These are phyloP conservation scores for Carcharodon carcharias DNA, from an alignment of 2,797 vertebrate species.

Conservation along the genomic window DNA sequence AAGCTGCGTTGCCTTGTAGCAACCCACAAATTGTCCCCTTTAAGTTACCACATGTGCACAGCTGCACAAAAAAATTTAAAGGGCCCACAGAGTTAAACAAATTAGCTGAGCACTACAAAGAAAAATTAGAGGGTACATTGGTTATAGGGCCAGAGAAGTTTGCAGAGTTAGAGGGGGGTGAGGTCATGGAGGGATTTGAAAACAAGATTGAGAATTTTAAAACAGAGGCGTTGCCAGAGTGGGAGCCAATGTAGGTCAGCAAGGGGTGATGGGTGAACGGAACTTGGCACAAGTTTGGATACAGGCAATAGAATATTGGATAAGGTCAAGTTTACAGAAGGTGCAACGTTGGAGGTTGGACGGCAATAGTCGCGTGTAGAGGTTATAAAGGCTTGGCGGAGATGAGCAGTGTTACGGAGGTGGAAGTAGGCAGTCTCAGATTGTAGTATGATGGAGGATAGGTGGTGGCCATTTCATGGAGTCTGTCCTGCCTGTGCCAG, in stretches of 20 bases:
- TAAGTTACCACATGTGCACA: background rate
- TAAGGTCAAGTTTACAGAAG: background rate
- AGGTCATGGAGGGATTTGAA: background rate
- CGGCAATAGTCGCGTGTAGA: background rate
- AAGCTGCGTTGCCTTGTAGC: background rate
- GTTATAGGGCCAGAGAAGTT: background rate
- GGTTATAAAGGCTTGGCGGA: background rate
- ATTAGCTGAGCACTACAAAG: background rate
- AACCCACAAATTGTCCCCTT: background rate
- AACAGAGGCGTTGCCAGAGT: background rate
- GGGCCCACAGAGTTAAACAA: background rate
- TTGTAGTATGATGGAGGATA: background rate
- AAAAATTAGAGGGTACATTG: background rate
- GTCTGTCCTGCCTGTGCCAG: too few relatives aligned
- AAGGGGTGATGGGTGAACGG: background rate
- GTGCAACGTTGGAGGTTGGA: background rate
- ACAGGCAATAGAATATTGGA: background rate
- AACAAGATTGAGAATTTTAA: background rate
- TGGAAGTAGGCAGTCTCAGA: background rate
- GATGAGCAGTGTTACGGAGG: too few relatives aligned
- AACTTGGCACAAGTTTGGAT: background rate
- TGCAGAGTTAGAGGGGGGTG: background rate
- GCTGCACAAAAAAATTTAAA: background rate
- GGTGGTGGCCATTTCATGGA: background rate
- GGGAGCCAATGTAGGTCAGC: too few relatives aligned